These are phyloP conservation scores for Crotophaga sulcirostris DNA, from an alignment of 2,113 vertebrate genomes.

Conservation along the genomic window DNA sequence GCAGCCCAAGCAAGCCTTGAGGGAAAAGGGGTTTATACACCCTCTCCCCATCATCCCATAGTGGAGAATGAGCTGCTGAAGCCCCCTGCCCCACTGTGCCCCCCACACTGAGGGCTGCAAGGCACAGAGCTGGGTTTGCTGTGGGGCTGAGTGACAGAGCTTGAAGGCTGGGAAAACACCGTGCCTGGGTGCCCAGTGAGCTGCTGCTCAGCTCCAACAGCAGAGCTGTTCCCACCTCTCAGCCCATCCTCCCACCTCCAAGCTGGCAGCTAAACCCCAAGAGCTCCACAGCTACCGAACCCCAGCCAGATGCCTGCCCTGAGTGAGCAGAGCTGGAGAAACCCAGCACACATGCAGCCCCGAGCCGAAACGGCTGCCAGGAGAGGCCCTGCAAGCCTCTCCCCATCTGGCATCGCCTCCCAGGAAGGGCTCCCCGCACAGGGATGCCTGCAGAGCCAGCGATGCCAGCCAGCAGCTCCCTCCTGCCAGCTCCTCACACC, in stretches of 20 bases:
- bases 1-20: not conserved
- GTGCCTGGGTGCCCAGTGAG: not conserved
- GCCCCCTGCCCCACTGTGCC: not conserved
- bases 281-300: not conserved
- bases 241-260: not conserved
- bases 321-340: not conserved
- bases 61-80: accelerated
- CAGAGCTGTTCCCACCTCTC: not conserved
- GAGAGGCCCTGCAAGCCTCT: not conserved
- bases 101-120: not conserved
- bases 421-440: not conserved
- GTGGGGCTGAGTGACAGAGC: not conserved
- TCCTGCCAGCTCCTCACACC: not conserved
- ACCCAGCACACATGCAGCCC: not conserved
- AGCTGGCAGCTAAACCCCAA: not conserved
- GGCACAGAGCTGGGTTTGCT: not conserved
- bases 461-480: not conserved
- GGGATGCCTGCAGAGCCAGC: not conserved
- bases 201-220: not conserved
- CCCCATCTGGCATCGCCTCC: not conserved
- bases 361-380: not conserved
- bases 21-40: not conserved
- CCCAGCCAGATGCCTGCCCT: not conserved
- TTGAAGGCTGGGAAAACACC: not conserved
- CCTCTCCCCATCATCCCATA: not conserved